A percentile compares a stretch with the other conserved stretches of the same genome.
Conservation (phyloP, 2,113 vertebrate genomes). For the Psilopsiagon aymara region DNA sequence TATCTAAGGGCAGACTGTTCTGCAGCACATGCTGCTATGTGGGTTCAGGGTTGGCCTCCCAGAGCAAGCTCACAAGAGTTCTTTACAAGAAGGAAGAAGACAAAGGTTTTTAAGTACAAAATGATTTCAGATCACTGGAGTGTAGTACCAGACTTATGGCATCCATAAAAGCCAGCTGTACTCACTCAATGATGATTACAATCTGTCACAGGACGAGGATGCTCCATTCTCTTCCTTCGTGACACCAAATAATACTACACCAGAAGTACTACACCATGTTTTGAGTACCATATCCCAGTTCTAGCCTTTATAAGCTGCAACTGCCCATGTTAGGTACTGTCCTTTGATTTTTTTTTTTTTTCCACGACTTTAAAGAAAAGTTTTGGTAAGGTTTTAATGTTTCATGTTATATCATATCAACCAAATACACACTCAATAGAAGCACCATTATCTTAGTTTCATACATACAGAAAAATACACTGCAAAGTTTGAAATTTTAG, state of each 20-base stretch:
- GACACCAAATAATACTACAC: background rate
- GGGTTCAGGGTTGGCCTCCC: background rate
- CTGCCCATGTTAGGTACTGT: background rate
- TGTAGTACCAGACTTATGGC: fast-evolving
- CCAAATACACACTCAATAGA: background rate
- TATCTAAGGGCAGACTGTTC: background rate
- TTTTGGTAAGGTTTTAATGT: background rate
- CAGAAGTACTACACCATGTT: background rate
- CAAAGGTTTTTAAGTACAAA: background rate
- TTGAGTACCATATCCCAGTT: background rate
- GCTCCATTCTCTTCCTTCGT: background rate
- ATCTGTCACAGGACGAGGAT: background rate
- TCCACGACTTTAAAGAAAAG: background rate
- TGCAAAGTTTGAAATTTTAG: background rate
- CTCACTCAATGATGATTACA: background rate
- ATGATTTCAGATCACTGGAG: background rate
- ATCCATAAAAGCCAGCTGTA: background rate
- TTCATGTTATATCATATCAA: background rate
- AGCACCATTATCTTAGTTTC: background rate
- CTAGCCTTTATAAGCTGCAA: background rate
- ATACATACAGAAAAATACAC: background rate
- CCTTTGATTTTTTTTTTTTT: background rate
- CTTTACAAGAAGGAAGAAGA: background rate
- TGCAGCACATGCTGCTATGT: background rate
- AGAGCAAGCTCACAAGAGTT: background rate